Conservation (phyloP, 2,113 vertebrate genomes). For the Pseudolaguvia tuberculata region DNA sequence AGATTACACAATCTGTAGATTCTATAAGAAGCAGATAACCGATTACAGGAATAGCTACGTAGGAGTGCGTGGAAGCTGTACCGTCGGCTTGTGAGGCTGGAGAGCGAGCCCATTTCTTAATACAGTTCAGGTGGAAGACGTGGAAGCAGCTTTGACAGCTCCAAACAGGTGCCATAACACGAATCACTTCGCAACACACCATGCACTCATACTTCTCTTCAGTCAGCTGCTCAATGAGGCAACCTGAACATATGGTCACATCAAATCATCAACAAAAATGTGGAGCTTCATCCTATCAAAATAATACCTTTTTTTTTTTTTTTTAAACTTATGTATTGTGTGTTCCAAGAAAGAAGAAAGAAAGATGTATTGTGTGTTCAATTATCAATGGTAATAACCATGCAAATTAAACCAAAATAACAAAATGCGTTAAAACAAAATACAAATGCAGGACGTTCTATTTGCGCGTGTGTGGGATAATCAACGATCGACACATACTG, state of each 20-base stretch:
- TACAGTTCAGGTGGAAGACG: constrained; percentile 94
- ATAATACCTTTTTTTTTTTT: too few relatives aligned
- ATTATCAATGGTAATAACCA: too few relatives aligned
- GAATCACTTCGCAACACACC: constrained; percentile 93
- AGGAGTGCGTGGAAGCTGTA: constrained; percentile 47
- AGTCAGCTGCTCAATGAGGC: constrained; percentile 90
- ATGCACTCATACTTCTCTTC: constrained; percentile 97
- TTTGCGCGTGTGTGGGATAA: too few relatives aligned
- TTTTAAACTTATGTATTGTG: too few relatives aligned
- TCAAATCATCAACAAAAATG: too few relatives aligned
- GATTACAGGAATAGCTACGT: neutral
- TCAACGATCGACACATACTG: too few relatives aligned
- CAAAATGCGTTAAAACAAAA: too few relatives aligned
- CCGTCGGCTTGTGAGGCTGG: constrained; percentile 93
- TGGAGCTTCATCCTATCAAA: too few relatives aligned
- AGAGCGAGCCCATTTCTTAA: constrained; percentile 96
- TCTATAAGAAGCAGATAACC: neutral
- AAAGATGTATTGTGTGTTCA: too few relatives aligned
- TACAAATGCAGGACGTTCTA: too few relatives aligned
- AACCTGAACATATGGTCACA: constrained; percentile 70
- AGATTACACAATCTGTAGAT: neutral
- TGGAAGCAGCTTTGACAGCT: constrained; percentile 95
- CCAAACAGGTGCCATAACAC: constrained; percentile 87
- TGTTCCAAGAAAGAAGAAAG: too few relatives aligned
- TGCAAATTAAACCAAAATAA: too few relatives aligned